A percentile compares a stretch with the other conserved stretches of the same genome.
Evolutionary conservation across 2,113 vertebrate species (phyloP).

Genomic region (Brachionichthys hirsutus): DNA sequence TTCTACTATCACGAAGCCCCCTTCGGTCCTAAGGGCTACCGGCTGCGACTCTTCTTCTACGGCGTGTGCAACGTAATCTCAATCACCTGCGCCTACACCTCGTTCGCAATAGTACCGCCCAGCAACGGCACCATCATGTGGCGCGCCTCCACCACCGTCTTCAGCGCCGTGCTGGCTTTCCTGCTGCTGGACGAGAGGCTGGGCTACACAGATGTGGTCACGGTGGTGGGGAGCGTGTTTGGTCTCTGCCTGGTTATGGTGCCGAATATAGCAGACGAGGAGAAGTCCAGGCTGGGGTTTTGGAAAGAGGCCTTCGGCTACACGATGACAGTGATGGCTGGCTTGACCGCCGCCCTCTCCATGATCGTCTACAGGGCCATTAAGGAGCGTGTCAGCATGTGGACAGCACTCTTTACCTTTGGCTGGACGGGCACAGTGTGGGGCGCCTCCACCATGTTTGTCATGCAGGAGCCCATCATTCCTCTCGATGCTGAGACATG

Average conservation of each 20-base stretch:
- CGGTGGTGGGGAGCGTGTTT: slow-evolving; percentile 89
- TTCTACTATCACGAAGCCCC: slow-evolving; percentile 91
- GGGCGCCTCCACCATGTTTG: slow-evolving; percentile 96
- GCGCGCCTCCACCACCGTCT: slow-evolving; percentile 95
- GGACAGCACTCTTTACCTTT: slow-evolving; percentile 97
- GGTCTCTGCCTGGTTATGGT: slow-evolving; percentile 96
- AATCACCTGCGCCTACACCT: slow-evolving; percentile 97
- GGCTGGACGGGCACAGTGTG: slow-evolving; percentile 96
- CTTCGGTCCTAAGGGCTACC: slow-evolving; percentile 92
- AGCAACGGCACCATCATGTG: slow-evolving; percentile 98
- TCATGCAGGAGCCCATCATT: slow-evolving; percentile 96
- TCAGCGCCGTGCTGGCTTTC: slow-evolving; percentile 93
- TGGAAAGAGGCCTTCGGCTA: slow-evolving; percentile 99
- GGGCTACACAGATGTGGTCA: slow-evolving; percentile 85
- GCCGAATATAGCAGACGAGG: slow-evolving; percentile 89
- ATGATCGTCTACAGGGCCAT: slow-evolving; percentile 98
- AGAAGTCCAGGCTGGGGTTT: slow-evolving; percentile 86
- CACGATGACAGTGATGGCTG: slow-evolving; percentile 96
- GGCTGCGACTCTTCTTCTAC: slow-evolving; percentile 92
- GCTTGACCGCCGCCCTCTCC: slow-evolving; percentile 93
- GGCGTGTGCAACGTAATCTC: slow-evolving; percentile 97
- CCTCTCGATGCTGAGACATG: slow-evolving; percentile 94
- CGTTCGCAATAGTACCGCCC: slow-evolving; percentile 96
- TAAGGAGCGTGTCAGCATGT: slow-evolving; percentile 96
- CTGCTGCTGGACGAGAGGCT: slow-evolving; percentile 93